phyloP scores from a whole-genome alignment of 1,140 invertebrate species.

The Tetragonula clypearis region DNA sequence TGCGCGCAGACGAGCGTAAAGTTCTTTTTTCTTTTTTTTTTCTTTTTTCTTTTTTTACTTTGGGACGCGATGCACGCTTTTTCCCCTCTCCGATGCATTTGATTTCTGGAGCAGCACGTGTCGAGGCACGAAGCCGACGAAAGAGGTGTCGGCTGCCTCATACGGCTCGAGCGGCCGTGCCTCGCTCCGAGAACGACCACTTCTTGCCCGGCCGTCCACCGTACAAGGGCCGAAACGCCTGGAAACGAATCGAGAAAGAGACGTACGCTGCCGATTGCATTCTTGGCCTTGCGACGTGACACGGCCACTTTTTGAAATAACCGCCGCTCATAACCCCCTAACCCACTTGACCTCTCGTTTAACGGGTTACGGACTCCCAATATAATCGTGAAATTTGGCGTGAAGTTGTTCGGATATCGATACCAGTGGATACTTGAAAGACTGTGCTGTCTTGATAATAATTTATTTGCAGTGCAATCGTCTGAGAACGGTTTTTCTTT shows the following conservation, averaged over 20 bases:
- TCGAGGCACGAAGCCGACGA: slow-evolving; percentile 47
- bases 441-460: too few relatives aligned
- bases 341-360: slow-evolving; percentile 58
- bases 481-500: too few relatives aligned
- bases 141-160: slow-evolving; percentile 59
- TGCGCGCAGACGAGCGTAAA: background rate
- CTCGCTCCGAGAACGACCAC: slow-evolving; percentile 47
- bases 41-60: slow-evolving; percentile 24
- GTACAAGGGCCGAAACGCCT: slow-evolving; percentile 55
- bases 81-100: slow-evolving; percentile 31
- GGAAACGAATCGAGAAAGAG: slow-evolving; percentile 57
- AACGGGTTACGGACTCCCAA: slow-evolving; percentile 24
- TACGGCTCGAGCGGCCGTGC: slow-evolving; percentile 47
- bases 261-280: slow-evolving; percentile 53
- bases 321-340: slow-evolving; percentile 51
- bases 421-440: too few relatives aligned
- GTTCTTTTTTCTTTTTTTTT: slow-evolving; percentile 48
- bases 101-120: slow-evolving; percentile 64
- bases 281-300: slow-evolving; percentile 48
- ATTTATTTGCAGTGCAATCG: too few relatives aligned
- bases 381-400: background rate
- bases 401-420: too few relatives aligned
- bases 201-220: slow-evolving; percentile 44
- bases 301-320: slow-evolving; percentile 55
- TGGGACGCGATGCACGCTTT: slow-evolving; percentile 16